Conservation (phyloP, 2,888 invertebrate genomes). For the Idaea straminata region DNA sequence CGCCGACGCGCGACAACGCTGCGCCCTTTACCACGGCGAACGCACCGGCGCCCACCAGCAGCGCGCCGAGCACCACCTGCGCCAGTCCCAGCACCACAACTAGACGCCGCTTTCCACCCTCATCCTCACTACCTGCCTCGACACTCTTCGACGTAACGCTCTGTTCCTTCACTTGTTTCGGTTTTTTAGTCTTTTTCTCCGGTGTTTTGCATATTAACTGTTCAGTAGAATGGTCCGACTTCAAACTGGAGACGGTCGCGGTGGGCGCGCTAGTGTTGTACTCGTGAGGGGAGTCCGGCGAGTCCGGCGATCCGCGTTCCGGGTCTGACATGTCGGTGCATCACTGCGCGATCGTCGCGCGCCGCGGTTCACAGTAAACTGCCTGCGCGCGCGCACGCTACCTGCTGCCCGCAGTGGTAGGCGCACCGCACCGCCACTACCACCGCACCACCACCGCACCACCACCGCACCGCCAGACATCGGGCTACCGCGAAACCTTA, state of each 20-base stretch:
- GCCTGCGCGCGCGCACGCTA: not conserved
- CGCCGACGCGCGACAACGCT: conserved; percentile 79
- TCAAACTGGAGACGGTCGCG: conserved; percentile 71
- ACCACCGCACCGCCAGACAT: too few species aligned
- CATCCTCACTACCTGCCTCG: conserved; percentile 58
- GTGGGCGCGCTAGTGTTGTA: conserved; percentile 48
- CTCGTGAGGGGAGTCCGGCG: conserved; percentile 33
- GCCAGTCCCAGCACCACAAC: conserved; percentile 79
- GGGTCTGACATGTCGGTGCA: conserved; percentile 34
- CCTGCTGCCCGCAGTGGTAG: conserved; percentile 19
- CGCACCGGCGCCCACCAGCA: conserved; percentile 83
- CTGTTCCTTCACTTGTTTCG: conserved; percentile 46
- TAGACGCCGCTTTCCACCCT: conserved; percentile 41
- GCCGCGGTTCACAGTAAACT: conserved; percentile 19
- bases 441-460: too few species aligned
- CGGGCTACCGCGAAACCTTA: too few species aligned
- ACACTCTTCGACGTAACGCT: conserved; percentile 70
- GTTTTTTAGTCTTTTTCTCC: conserved; percentile 49
- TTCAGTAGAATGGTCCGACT: conserved; percentile 79
- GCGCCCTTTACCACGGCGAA: conserved; percentile 83
- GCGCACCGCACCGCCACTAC: too few species aligned
- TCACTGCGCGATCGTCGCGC: conserved; percentile 33
- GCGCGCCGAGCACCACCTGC: conserved; percentile 82
- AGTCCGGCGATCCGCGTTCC: conserved; percentile 38
- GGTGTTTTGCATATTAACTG: conserved; percentile 80